Base-by-base conservation (phyloP, 2,113 vertebrate genomes). In the Neolamprologus hecqui region DNA sequence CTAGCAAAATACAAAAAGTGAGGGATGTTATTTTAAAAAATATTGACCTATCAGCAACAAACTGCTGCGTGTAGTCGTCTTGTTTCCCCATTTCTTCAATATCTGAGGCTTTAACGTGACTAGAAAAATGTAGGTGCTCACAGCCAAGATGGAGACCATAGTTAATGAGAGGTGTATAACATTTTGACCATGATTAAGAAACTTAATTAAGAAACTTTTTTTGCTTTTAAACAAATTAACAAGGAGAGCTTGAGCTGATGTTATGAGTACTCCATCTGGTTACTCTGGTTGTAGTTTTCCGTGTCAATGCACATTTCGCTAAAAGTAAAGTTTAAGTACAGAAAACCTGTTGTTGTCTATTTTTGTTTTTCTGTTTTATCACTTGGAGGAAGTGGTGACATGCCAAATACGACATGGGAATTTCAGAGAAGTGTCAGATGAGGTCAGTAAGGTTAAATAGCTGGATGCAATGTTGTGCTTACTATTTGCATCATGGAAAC, bases 401-500 rank as follows among this genome's bases (percentile, higher is more conserved):
- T 65, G 0, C 60, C 60, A 65, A 58, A 58, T 28, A 28, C 0
- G 1, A 58, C 13, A 28, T 58, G 55, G 7, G 55, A 58, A 58
- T 58, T 58, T 57, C 0, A 57, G 23, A 57, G 23, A 3, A 19
- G 58, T 63, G 68, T 73, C 68, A 45, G 21, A 6, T 17, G 40
- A 73, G 21, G 40, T 73, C 68, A 28, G 68, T 75, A 28, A 28
- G 2, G 37, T 47, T 28, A 75, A 75, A 0, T 23, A 42, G 21
- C 7, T 23, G n/a, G n/a, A 23, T 73, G 65, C 1, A 75, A 28
- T 1, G 3, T 75, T 47, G 42, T 45, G 42, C 40, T 47, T 28
- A 0, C 40, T 47, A 17, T 47, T 75, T 75, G 23, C 23, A 47
- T 47, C 0, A 17, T 73, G 68, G 0, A 15, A 73, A 45, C 21